A percentile compares a stretch with the other conserved stretches of the same genome.
These are phyloP conservation scores for Riparia riparia DNA, from an alignment of 2,113 vertebrate species.

Conservation along the genomic window DNA sequence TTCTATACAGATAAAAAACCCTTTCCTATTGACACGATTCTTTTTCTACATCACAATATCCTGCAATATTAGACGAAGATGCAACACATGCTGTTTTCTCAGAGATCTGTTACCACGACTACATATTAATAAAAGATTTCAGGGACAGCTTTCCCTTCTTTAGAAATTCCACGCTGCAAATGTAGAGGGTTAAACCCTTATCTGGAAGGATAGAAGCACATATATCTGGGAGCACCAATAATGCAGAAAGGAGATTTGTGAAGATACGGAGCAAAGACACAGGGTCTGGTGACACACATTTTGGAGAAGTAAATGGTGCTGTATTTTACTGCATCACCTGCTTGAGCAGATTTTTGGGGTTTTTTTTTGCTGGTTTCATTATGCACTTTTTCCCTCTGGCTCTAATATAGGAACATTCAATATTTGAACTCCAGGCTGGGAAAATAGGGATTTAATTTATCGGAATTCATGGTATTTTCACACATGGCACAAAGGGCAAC, in stretches of 20 bases:
- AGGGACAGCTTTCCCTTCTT: neutral
- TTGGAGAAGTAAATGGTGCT: neutral
- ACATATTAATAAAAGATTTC: slow-evolving; percentile 30
- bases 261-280: neutral
- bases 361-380: neutral
- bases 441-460: neutral
- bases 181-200: neutral
- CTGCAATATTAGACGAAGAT: neutral
- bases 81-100: slow-evolving; percentile 15
- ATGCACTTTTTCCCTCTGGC: neutral
- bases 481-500: neutral
- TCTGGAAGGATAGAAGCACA: neutral
- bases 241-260: neutral
- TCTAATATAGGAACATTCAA: neutral
- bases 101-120: slow-evolving; percentile 4
- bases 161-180: neutral
- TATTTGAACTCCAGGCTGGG: neutral
- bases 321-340: neutral
- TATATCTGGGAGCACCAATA: neutral
- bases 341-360: neutral
- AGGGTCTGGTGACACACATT: neutral
- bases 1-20: neutral
- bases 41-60: slow-evolving; percentile 12
- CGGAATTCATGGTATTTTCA: neutral
- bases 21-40: neutral